Evolutionary conservation across 2,888 invertebrate species (phyloP), one percentile per base, ranked within the genome.

Genomic region (Sialis fuliginosa): DNA sequence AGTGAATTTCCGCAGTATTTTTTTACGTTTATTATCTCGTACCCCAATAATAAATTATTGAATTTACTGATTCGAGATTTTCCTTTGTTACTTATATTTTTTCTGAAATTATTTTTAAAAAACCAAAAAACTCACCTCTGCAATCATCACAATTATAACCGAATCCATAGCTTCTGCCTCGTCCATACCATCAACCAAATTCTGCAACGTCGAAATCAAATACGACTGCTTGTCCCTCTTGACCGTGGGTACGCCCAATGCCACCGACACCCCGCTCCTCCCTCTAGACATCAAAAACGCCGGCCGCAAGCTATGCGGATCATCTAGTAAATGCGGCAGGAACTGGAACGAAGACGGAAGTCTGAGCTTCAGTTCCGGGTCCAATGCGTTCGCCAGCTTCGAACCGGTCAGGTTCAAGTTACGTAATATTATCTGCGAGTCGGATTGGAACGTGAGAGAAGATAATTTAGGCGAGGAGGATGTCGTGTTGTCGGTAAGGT

Each of bases 191-290:
- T 78, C 77, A 44, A 95, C 68, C 30, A 95, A 68, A 62, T 87
- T 88, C 65, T 85, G 81, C 45, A 95, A 66, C 0, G 95, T 93
- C 31, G 83, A 74, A 63, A 88, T 70, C 37, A 95, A 69, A 64
- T 95, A 95, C 54, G 76, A 83, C 58, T 91, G 88, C 54, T 87
- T 85, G 52, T 89, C 87, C 39, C 95, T 70, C 55, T 80, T 81
- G 6, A 95, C 91, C 0, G 93, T 93, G 0, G 93, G 93, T 50
- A 95, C 74, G 0, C 90, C 95, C 43, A 93, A 69, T 1, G 92
- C 87, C 50, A 91, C 73, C 44, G 87, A 83, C 0, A 84, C 85
- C 53, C 83, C 82, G 6, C 71, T 70, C 48, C 85, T 71, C 2
- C 79, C 81, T 51, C 78, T 79, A 33, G 81, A 82, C 62, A 88